Base-by-base conservation (phyloP, 2,797 vertebrate species). In the Chelon auratus region DNA sequence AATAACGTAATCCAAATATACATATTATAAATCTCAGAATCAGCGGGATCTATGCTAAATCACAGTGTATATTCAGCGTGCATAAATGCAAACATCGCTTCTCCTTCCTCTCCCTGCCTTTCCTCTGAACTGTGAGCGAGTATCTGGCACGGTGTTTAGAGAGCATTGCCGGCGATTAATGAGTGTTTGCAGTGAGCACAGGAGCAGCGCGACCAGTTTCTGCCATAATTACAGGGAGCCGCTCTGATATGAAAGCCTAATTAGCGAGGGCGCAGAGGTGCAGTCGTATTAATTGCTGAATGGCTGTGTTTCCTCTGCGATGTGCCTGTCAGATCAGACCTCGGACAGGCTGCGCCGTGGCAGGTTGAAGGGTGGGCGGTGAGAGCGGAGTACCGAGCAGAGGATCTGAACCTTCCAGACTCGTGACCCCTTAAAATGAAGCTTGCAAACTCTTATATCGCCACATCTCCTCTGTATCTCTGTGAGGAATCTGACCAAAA, bases 181-280 rank as follows among this genome's bases (percentile, higher is more conserved):
- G 70, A 82, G 87, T 80, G 82, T 87, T 92, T 90, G 78, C 62
- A 78, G 77, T 65, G 70, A 81, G 76, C 62, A 71, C 73, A 84
- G 87, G 77, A 85, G 87, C 87, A 62, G 62, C 39, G 68, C 26
- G 50, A 72, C 67, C 75, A 79, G 64, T 85, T 80, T 86, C 81
- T 83, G 69, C 81, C 78, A 55, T 93, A 91, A 94, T 93, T 93
- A 93, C 89, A 89, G 89, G 51, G 89, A 86, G 80, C 80, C 20
- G 55, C 84, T 85, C 77, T 83, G 81, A 88, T 90, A 89, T 89
- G 89, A 93, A 93, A 86, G 91, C 83, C 83, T 94, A 92, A 94
- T 93, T 92, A 94, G 84, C 15, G 36, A 63, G 75, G 71, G 85
- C 78, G 82, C 83, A 86, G 90, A 87, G 84, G 87, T 91, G 81